Evolutionary conservation across 2,797 vertebrate genomes (phyloP).

Genomic region (Sitta carolinensis): DNA sequence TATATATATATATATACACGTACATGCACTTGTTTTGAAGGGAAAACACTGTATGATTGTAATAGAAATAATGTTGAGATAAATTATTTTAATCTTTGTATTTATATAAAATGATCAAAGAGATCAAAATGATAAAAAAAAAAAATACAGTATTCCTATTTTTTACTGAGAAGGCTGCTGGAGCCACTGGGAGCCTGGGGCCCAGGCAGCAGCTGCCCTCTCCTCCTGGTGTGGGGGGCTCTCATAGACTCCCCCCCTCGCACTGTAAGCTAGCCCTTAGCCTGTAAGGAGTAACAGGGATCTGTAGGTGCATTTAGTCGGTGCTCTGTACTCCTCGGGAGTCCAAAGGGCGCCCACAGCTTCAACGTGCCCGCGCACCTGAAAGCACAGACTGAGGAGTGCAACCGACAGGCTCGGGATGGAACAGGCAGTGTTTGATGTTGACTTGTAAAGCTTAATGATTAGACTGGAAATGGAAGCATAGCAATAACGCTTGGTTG

Average conservation of each 20-base stretch:
- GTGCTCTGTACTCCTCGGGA: neutral
- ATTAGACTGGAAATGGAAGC: conserved; percentile 15
- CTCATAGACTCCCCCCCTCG: neutral
- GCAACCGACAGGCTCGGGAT: neutral
- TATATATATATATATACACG: neutral
- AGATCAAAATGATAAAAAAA: neutral
- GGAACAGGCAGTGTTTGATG: neutral
- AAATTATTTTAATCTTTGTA: conserved; percentile 65
- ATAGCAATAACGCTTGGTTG: conserved; percentile 52
- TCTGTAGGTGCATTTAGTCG: neutral
- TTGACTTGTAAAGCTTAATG: neutral
- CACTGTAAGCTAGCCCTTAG: neutral
- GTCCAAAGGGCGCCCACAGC: neutral
- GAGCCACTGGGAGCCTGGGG: neutral
- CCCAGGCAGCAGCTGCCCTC: neutral
- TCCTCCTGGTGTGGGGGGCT: neutral
- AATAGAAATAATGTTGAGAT: conserved; percentile 48
- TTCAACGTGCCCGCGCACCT: neutral
- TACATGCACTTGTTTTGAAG: conserved; percentile 37
- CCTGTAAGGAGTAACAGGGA: neutral
- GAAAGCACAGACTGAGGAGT: neutral
- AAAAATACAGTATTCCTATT: neutral
- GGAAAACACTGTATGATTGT: conserved; percentile 51
- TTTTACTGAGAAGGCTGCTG: neutral
- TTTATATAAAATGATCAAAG: conserved; percentile 51